Conservation (phyloP, 2,113 vertebrate genomes). For the Ceyx margarethae region DNA sequence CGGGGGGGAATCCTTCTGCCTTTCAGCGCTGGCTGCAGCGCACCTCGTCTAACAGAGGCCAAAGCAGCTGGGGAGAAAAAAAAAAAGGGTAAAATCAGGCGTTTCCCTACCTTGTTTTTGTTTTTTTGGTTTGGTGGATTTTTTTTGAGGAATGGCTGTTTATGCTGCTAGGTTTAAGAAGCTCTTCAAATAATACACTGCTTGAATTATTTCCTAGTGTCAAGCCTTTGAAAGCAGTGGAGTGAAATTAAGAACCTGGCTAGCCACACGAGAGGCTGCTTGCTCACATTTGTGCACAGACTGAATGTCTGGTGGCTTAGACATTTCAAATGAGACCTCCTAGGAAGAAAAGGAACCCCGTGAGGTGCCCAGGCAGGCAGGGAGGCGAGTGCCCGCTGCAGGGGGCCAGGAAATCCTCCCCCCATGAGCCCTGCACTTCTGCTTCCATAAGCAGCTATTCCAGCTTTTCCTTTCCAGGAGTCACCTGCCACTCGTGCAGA, state of each 20-base stretch:
- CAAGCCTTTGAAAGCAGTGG: neutral
- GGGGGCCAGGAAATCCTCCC: neutral
- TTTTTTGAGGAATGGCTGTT: neutral
- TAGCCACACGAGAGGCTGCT: neutral
- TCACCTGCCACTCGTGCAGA: neutral
- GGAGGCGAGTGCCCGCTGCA: neutral
- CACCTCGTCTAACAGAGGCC: fast-evolving
- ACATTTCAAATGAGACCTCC: neutral
- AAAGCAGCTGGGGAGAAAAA: neutral
- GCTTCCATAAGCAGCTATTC: neutral
- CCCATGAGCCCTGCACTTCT: neutral
- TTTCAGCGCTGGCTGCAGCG: neutral
- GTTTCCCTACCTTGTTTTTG: neutral
- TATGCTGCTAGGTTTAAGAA: neutral
- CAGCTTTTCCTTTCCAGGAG: neutral
- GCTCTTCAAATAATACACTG: neutral
- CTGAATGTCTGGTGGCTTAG: neutral
- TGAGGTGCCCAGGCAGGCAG: neutral
- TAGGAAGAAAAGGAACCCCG: neutral
- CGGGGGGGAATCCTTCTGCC: neutral
- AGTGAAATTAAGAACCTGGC: neutral
- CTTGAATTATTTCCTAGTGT: neutral
- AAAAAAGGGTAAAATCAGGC: neutral
- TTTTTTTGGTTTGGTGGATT: neutral
- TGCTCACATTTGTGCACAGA: neutral